A percentile compares a stretch with the other conserved stretches of the same genome.
Evolutionary conservation across 2,797 vertebrate species (phyloP).

Genomic region (Glossophaga mutica): DNA sequence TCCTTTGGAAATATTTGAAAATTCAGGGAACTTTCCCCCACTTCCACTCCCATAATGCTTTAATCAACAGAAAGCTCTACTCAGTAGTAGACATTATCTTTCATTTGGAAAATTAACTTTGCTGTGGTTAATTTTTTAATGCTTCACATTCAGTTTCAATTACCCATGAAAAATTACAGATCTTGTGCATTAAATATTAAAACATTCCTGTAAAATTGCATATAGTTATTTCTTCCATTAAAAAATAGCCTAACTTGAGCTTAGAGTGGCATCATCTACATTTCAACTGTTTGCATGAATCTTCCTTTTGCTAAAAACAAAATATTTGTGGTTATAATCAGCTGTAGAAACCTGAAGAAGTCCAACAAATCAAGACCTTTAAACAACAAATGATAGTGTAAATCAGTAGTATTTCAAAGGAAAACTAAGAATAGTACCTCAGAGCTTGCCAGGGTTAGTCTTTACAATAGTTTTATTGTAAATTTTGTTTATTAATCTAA

Average conservation of each 20-base stretch:
- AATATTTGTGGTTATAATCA: slow-evolving; percentile 23
- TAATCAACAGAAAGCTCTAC: slow-evolving; percentile 41
- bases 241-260: slow-evolving; percentile 5
- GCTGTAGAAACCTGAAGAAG: slow-evolving; percentile 63
- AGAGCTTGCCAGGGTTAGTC: slow-evolving; percentile 69
- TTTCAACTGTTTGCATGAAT: slow-evolving; percentile 11
- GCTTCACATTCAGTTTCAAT: slow-evolving; percentile 13
- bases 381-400: slow-evolving; percentile 70
- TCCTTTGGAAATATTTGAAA: slow-evolving; percentile 25
- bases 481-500: background rate
- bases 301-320: slow-evolving; percentile 26
- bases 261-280: background rate
- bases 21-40: background rate
- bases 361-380: slow-evolving; percentile 73
- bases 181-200: slow-evolving; percentile 50
- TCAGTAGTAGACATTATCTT: slow-evolving; percentile 24
- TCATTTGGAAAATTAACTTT: slow-evolving; percentile 61
- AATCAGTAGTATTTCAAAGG: slow-evolving; percentile 69
- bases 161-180: slow-evolving; percentile 47
- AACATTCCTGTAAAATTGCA: background rate
- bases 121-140: slow-evolving; percentile 63
- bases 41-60: background rate
- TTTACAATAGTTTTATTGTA: slow-evolving; percentile 53
- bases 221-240: slow-evolving; percentile 9
- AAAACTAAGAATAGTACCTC: slow-evolving; percentile 65